Conservation (phyloP, 2,113 vertebrate species). For the Chaetura pelagica region DNA sequence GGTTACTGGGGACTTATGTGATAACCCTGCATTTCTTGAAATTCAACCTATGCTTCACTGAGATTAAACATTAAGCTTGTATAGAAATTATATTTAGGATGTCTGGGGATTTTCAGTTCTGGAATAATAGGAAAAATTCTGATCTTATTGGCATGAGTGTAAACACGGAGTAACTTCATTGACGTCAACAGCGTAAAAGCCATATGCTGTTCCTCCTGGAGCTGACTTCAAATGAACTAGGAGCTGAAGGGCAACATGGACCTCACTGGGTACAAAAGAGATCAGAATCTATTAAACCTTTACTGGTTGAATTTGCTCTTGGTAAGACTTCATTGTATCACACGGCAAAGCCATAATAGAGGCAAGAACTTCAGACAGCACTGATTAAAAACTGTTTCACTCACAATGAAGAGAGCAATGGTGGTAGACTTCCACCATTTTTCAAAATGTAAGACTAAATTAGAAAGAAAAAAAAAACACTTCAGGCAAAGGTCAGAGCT, state of each 20-base stretch:
- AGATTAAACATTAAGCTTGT: neutral
- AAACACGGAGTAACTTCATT: constrained; percentile 1
- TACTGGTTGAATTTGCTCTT: neutral
- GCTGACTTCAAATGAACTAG: neutral
- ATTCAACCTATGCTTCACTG: neutral
- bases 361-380: neutral
- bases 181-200: neutral
- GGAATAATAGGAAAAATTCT: neutral
- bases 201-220: constrained; percentile 1
- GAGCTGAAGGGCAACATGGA: neutral
- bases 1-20: neutral
- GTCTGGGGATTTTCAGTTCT: neutral
- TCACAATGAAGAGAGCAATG: neutral
- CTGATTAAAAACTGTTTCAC: neutral
- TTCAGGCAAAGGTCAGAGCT: neutral
- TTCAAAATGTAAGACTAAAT: neutral
- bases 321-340: neutral
- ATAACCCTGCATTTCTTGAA: neutral
- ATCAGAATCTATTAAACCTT: neutral
- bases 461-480: neutral
- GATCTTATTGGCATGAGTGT: neutral
- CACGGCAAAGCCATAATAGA: neutral
- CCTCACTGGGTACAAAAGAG: neutral
- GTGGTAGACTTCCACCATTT: neutral
- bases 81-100: neutral